Base-by-base conservation (phyloP, 2,113 vertebrate genomes). In the Pseudopipra pipra region DNA sequence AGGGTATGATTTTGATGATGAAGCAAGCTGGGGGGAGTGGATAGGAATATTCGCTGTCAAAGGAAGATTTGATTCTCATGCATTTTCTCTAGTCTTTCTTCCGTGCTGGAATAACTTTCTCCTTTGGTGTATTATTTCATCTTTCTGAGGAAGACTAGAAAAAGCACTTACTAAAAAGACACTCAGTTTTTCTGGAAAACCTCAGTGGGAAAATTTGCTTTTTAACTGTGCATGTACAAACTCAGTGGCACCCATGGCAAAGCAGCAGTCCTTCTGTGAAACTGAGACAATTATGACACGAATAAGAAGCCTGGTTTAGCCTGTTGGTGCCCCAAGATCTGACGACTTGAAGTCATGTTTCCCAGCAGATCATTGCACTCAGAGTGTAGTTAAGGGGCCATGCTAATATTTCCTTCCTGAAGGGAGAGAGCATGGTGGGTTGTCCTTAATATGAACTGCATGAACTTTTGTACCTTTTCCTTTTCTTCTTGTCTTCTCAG, bases 401-500 rank as follows among this genome's bases (percentile, higher is more conserved):
- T 56, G 66, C 65, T 93, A 88, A 86, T 92, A 61, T 88, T 96
- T 95, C 90, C 92, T 93, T 95, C 92, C 87, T 90, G 90, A 78
- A 91, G 79, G 49, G 65, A 90, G 85, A 90, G 65, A 93, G 28
- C 23, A 3, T 18, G 9, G 59, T 90, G 90, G 73, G 52, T 70
- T 97, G 94, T 95, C 95, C 91, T 95, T 89, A 70, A 58, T 18
- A 43, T 94, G 92, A 96, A 95, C 96, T 90, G 79, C 61, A 15
- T 80, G 83, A 96, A 95, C 93, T 95, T 97, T 96, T 92, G 90
- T 92, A 90, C 76, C 85, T 95, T 93, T 93, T 89, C 89, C 88
- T 94, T 88, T 80, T 84, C 92, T 96, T 89, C 87, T 87, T 78
- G 49, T 84, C 93, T 74, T 67, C 92, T 94, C 72, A 89, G 81